Base-by-base conservation (phyloP, 2,888 invertebrate genomes). In the Octonoba sinensis region DNA sequence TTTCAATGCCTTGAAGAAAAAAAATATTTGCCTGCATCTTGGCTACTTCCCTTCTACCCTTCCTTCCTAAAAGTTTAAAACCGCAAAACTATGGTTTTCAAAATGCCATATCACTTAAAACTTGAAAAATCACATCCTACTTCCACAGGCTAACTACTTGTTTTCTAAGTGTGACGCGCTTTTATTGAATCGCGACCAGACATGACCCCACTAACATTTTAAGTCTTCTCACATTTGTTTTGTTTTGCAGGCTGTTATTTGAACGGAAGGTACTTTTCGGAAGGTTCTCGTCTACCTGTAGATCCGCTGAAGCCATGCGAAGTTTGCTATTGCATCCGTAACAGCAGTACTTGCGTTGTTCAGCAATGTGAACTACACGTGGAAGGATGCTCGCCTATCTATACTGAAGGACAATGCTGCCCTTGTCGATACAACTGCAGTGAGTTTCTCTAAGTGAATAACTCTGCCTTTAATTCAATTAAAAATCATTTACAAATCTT, bases 321-420 rank as follows among this genome's bases (percentile, higher is more conserved):
- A 90, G 92, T 96, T 77, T 97, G 96, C 90, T 97, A 97, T 90
- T 97, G 96, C 89, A 96, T 97, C 88, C 92, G 94, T 88, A 97
- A 97, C 89, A 93, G 93, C 90, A 96, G 96, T 77, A 95, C 96
- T 86, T 97, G 96, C 89, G 93, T 96, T 75, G 95, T 96, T 93
- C 96, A 96, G 91, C 95, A 96, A 90, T 97, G 96, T 90, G 96
- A 95, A 22, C 90, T 97, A 65, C 93, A 95, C 86, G 95, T 96
- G 44, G 95, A 95, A 87, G 96, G 96, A 78, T 97, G 96, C 88
- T 92, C 91, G 84, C 96, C 96, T 11, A 93, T 96, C 85, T 96
- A 95, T 88, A 93, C 94, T 88, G 93, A 94, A 87, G 96, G 95
- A 85, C 93, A 95, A 47, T 97, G 96, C 88, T 97, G 96, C 89